Conservation (phyloP, 2,888 invertebrate species). For the Clepsis dumicolana region DNA sequence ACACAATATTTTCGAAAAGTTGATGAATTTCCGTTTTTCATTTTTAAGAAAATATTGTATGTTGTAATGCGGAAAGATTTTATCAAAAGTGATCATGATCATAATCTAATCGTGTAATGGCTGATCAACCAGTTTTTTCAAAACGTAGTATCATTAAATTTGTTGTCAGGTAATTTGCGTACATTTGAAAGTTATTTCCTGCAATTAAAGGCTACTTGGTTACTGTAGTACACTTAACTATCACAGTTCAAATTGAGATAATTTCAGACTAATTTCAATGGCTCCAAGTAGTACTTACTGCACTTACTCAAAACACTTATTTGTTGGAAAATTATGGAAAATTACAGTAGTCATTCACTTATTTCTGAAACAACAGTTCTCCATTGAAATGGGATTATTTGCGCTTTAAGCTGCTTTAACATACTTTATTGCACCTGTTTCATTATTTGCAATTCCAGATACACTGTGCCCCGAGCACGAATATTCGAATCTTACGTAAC, state of each 20-base stretch:
- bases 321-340: no score
- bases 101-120: neutral
- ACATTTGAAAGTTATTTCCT: conserved; percentile 5
- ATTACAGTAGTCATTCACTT: neutral
- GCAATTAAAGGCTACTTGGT: neutral
- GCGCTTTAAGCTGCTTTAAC: neutral
- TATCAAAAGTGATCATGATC: neutral
- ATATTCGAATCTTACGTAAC: no score
- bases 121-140: neutral
- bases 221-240: no score
- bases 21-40: neutral
- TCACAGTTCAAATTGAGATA: no score
- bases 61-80: neutral
- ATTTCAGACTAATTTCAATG: no score
- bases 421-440: neutral
- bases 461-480: no score
- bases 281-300: no score
- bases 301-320: no score
- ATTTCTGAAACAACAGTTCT: neutral
- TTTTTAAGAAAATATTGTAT: neutral
- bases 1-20: no score
- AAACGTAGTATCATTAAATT: neutral
- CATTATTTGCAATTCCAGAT: conserved; percentile 1
- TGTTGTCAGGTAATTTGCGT: neutral
- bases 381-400: neutral